Conservation (phyloP, 2,888 invertebrate species). For the Lycophotia porphyrea region DNA sequence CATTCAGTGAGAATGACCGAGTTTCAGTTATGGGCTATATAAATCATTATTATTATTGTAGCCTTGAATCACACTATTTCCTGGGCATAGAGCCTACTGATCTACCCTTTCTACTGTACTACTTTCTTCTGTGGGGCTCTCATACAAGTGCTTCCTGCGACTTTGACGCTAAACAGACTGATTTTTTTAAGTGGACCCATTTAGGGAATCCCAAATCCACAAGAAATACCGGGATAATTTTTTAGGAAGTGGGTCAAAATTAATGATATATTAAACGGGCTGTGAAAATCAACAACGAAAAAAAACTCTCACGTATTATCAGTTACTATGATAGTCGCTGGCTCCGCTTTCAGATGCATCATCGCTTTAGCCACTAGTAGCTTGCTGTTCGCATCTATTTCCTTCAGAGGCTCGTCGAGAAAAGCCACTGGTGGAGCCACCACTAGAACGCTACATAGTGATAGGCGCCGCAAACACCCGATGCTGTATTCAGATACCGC, state of each 20-base stretch:
- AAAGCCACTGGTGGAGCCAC: slow-evolving; percentile 48
- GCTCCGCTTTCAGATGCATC: slow-evolving; percentile 6
- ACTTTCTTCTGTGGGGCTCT: not conserved
- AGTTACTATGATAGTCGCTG: slow-evolving; percentile 40
- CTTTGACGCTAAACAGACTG: not conserved
- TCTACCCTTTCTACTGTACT: not conserved
- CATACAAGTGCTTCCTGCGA: not conserved
- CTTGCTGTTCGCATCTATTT: slow-evolving; percentile 36
- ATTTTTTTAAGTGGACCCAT: not conserved
- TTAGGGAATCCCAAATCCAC: not conserved
- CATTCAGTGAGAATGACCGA: no score
- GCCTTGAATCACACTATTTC: not conserved
- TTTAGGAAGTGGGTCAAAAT: not conserved
- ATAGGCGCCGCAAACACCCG: slow-evolving; percentile 35
- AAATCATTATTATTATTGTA: not conserved
- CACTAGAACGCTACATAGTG: slow-evolving; percentile 32
- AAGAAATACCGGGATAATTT: not conserved
- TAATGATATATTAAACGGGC: not conserved
- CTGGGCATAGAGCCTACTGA: not conserved
- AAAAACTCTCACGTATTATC: slow-evolving; percentile 34
- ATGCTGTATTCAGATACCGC: slow-evolving; percentile 41
- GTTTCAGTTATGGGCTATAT: no score
- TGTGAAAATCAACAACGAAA: not conserved
- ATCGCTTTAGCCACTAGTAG: slow-evolving; percentile 42
- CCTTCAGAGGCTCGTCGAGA: slow-evolving; percentile 49